These are phyloP conservation scores for Enteromius trimaculatus DNA, from an alignment of 2,797 vertebrate species.

Conservation along the genomic window DNA sequence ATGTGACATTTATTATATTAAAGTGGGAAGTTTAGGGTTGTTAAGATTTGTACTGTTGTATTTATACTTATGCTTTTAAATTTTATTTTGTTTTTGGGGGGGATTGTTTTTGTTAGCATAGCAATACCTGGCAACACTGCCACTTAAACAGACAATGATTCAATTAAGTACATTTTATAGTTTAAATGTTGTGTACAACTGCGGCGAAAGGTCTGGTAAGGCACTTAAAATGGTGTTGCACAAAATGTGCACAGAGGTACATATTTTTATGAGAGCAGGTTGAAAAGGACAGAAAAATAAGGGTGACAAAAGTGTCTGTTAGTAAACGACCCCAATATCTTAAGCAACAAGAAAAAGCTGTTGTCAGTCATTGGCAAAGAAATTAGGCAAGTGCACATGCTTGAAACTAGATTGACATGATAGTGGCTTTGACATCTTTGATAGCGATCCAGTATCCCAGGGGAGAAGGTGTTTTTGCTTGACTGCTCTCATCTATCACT, in stretches of 20 bases:
- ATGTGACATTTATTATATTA: no score
- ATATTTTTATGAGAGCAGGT: no score
- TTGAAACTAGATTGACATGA: conserved; percentile 58
- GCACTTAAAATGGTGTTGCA: no score
- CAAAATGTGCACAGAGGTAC: no score
- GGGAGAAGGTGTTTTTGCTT: conserved; percentile 58
- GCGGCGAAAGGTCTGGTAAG: no score
- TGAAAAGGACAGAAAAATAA: neutral
- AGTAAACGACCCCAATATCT: neutral
- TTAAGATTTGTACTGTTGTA: no score
- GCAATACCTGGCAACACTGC: no score
- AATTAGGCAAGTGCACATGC: conserved; percentile 41
- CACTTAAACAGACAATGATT: no score
- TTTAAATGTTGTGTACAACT: no score
- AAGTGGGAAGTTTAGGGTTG: no score
- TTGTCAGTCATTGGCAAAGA: conserved; percentile 44
- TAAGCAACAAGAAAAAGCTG: conserved; percentile 17
- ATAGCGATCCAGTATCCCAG: conserved; percentile 52
- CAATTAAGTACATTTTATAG: no score
- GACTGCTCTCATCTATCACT: conserved; percentile 62
- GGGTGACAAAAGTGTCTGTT: neutral
- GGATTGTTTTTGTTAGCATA: neutral
- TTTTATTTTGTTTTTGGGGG: neutral
- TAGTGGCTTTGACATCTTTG: conserved; percentile 58
- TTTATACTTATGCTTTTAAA: neutral